Percentiles rank a stretch among this genome's conserved stretches.
These are phyloP conservation scores for Anguilla anguilla DNA, from an alignment of 2,797 vertebrate genomes.

Conservation along the genomic window DNA sequence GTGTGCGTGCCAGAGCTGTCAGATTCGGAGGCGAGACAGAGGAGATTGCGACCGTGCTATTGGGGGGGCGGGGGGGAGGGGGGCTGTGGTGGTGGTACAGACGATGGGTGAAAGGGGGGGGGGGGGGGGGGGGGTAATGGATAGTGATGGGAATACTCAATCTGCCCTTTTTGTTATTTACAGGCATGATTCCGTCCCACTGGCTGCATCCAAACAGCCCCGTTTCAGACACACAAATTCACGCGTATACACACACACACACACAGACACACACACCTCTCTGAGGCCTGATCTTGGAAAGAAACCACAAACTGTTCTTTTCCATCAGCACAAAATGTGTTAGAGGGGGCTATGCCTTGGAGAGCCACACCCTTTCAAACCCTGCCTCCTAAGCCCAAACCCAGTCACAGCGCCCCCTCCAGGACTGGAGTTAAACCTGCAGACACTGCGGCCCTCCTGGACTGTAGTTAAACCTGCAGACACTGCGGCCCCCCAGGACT, in stretches of 20 bases:
- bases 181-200: slow-evolving; percentile 67
- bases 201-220: slow-evolving; percentile 65
- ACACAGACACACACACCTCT: slow-evolving; percentile 53
- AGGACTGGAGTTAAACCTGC: too few relatives aligned
- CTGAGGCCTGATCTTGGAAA: slow-evolving; percentile 72
- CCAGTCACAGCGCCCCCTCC: too few relatives aligned
- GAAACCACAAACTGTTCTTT: slow-evolving; percentile 73
- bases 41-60: slow-evolving; percentile 41
- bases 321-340: slow-evolving; percentile 63
- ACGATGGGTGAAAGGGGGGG: slow-evolving; percentile 15
- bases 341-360: slow-evolving; percentile 52
- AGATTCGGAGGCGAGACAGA: slow-evolving; percentile 62
- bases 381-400: not conserved
- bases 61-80: slow-evolving; percentile 53
- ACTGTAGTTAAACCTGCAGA: too few relatives aligned
- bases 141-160: slow-evolving; percentile 58
- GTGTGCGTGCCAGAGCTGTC: slow-evolving; percentile 66
- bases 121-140: slow-evolving; percentile 49
- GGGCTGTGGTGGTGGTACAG: slow-evolving; percentile 33
- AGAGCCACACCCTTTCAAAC: not conserved
- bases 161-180: slow-evolving; percentile 62
- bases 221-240: slow-evolving; percentile 53
- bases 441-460: too few relatives aligned
- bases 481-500: too few relatives aligned
- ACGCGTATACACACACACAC: too few relatives aligned